Evolutionary conservation across 2,888 invertebrate species (phyloP), one percentile per base, ranked within the genome.

Genomic region (Drosophila kokeensis): DNA sequence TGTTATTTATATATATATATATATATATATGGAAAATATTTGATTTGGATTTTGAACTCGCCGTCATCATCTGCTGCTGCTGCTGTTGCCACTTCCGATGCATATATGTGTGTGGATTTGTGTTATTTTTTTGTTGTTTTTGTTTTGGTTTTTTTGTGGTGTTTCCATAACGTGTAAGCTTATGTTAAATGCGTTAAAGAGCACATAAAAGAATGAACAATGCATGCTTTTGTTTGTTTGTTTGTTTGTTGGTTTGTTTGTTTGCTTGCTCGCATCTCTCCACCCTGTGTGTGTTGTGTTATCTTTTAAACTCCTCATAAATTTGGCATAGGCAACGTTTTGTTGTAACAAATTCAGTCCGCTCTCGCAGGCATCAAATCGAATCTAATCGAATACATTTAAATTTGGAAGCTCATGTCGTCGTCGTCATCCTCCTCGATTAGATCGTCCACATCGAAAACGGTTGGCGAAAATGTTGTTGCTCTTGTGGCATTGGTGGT

Each of bases 391-490:
- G 45, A 45, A 45, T 72, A 30, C 48, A 48, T 55, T 62, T 49
- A 76, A 48, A 80, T 49, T 11, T 80, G 77, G 60, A 83, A 67
- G 15, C 36, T 60, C 34, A 67, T 10, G 36, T 69, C 73, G 13
- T 69, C 87, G 18, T 87, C 87, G 18, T 82, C 87, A 30, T 92
- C 91, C 50, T 91, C 91, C 73, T 90, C 91, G 48, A 92, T 92
- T 53, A 92, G 73, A 76, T 92, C 91, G 27, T 92, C 89, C 34
- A 91, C 89, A 75, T 83, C 79, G 30, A 89, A 91, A 45, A 90
- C 88, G 36, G 76, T 67, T 29, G 79, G 82, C 34, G 82, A 76
- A 50, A 59, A 83, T 15, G 84, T 6, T 21, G 45, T 45, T 45
- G 21, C 21, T 24, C 8, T 21, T 53, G 53, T 15, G 52, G 32